phyloP scores from a whole-genome alignment of 2,113 vertebrate species.

The Antidorcas marsupialis region DNA sequence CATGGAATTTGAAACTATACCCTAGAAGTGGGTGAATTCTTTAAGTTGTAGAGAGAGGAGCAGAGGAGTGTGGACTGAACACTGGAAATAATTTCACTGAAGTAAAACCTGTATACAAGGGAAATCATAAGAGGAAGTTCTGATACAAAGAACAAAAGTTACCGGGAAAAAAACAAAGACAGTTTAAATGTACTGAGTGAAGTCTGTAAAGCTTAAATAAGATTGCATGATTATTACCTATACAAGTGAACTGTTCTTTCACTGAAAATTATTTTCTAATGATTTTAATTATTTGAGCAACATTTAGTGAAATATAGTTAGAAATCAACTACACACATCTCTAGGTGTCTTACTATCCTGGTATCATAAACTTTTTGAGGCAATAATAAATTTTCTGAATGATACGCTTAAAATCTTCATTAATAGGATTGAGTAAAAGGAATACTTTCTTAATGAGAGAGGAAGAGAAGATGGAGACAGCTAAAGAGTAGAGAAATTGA shows the following conservation, averaged over 20 bases:
- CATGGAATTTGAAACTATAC: background rate
- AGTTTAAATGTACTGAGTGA: background rate
- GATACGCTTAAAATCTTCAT: background rate
- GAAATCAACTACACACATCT: background rate
- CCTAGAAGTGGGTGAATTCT: background rate
- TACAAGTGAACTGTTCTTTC: background rate
- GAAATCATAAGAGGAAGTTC: background rate
- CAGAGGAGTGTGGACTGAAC: too few species aligned
- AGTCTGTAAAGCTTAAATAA: background rate
- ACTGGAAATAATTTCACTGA: background rate
- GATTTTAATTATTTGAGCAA: background rate
- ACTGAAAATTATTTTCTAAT: background rate
- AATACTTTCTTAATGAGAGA: background rate
- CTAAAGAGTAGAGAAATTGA: background rate
- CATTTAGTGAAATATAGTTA: background rate
- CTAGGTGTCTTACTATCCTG: background rate
- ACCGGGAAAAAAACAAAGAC: background rate
- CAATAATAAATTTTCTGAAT: background rate
- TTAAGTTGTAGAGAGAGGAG: background rate
- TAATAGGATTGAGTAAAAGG: background rate
- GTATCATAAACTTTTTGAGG: background rate
- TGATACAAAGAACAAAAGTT: background rate
- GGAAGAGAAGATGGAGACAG: background rate
- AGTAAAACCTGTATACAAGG: background rate
- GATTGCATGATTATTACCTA: background rate